These are phyloP conservation scores for Penaeus vannamei DNA, from an alignment of 1,140 invertebrate species.

Conservation along the genomic window DNA sequence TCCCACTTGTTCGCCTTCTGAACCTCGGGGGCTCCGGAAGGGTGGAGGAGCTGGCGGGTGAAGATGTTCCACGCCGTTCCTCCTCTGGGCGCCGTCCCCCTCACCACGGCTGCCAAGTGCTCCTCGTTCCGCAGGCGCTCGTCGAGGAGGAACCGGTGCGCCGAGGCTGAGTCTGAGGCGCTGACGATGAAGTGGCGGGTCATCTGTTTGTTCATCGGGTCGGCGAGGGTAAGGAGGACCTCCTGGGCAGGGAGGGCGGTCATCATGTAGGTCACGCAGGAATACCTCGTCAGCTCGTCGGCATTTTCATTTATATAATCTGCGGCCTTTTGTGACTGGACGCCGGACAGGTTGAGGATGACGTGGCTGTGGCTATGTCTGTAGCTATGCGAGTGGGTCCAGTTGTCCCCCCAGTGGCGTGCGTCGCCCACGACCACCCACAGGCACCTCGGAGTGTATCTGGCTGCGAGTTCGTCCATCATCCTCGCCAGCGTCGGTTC, in stretches of 20 bases:
- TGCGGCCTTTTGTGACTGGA: not conserved
- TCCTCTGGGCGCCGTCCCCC: not conserved
- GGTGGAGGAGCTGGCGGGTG: conserved; percentile 43
- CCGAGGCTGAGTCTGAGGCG: not conserved
- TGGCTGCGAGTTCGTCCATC: conserved; percentile 12
- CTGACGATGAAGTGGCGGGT: conserved; percentile 39
- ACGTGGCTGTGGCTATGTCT: not conserved
- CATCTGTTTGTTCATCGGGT: conserved; percentile 28
- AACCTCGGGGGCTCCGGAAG: conserved; percentile 35
- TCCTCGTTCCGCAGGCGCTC: conserved; percentile 34
- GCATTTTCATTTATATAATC: conserved; percentile 43
- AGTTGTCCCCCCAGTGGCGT: not conserved
- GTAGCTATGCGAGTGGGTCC: not conserved
- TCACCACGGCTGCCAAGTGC: conserved; percentile 41
- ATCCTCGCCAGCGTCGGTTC: not conserved
- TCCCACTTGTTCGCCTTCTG: conserved; percentile 14
- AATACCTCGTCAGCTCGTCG: conserved; percentile 22
- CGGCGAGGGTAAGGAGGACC: conserved; percentile 5
- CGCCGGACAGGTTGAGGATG: not conserved
- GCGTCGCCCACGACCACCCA: conserved; percentile 29
- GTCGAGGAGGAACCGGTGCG: conserved; percentile 43
- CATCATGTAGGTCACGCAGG: conserved; percentile 43
- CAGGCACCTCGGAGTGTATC: conserved; percentile 41
- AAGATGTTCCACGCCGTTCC: not conserved
- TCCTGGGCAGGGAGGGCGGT: not conserved